These are phyloP conservation scores for Diprion similis DNA, from an alignment of 1,140 invertebrate species.

Conservation along the genomic window DNA sequence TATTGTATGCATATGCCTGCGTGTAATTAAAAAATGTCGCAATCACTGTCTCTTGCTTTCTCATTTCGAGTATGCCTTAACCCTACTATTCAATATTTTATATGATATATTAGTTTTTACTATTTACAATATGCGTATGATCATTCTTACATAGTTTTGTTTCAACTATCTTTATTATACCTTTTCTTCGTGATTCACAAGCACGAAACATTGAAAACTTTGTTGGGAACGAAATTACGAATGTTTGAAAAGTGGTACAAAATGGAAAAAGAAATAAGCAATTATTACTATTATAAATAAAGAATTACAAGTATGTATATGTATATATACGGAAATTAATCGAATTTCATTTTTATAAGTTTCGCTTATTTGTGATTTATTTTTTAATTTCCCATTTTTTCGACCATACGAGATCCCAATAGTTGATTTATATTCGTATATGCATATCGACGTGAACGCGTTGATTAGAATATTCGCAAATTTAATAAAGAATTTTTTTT, in stretches of 20 bases:
- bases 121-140: slow-evolving; percentile 50
- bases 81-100: slow-evolving; percentile 22
- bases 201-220: slow-evolving; percentile 16
- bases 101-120: slow-evolving; percentile 53
- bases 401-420: no score
- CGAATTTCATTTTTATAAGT: no score
- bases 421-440: no score
- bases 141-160: slow-evolving; percentile 8
- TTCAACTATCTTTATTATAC: slow-evolving; percentile 14
- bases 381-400: no score
- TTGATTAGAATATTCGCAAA: no score
- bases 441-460: no score
- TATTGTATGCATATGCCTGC: slow-evolving; percentile 32
- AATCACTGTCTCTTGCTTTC: not conserved
- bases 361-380: no score
- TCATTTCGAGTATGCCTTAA: not conserved
- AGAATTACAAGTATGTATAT: not conserved
- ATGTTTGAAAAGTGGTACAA: not conserved
- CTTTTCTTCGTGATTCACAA: slow-evolving; percentile 15
- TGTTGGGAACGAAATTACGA: slow-evolving; percentile 25
- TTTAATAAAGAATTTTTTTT: not conserved
- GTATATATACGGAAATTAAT: no score
- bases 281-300: slow-evolving; percentile 30
- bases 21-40: not conserved
- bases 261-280: slow-evolving; percentile 9